phyloP scores from a whole-genome alignment of 1,140 invertebrate species.

The Solenopsis fugax region DNA sequence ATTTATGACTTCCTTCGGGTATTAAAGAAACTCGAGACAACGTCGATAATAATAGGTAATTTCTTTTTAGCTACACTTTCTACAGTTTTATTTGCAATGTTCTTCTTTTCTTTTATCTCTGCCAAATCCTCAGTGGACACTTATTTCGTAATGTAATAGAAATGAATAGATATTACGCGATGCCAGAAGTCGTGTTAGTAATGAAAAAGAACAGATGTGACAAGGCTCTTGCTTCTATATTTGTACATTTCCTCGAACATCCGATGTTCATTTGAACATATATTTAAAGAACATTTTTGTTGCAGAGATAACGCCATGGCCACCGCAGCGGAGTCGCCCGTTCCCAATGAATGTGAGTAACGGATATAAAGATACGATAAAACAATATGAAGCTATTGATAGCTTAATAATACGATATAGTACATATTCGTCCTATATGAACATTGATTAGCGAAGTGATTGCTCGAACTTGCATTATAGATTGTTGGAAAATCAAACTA shows the following conservation, averaged over 20 bases:
- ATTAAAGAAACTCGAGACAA: too few relatives aligned
- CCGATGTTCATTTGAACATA: conserved; percentile 4
- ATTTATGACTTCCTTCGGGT: too few relatives aligned
- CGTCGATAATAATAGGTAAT: not conserved
- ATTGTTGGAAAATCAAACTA: not conserved
- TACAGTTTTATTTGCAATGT: not conserved
- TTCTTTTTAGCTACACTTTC: not conserved
- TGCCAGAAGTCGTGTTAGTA: not conserved
- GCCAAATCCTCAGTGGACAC: not conserved
- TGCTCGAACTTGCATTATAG: not conserved
- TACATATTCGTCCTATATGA: not conserved
- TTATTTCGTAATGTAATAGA: not conserved
- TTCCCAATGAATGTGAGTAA: conserved; percentile 77
- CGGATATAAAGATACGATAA: conserved; percentile 8
- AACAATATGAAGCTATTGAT: not conserved
- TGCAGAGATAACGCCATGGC: conserved; percentile 75
- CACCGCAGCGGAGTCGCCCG: conserved; percentile 75
- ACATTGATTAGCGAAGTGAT: not conserved
- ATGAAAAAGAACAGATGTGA: not conserved
- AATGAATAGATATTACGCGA: not conserved
- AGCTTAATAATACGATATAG: too few relatives aligned
- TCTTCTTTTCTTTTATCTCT: not conserved
- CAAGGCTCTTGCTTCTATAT: not conserved
- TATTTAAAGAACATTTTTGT: conserved; percentile 26
- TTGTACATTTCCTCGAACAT: not conserved